Evolutionary conservation across 2,888 invertebrate species (phyloP).

Genomic region (Lottia scabra): DNA sequence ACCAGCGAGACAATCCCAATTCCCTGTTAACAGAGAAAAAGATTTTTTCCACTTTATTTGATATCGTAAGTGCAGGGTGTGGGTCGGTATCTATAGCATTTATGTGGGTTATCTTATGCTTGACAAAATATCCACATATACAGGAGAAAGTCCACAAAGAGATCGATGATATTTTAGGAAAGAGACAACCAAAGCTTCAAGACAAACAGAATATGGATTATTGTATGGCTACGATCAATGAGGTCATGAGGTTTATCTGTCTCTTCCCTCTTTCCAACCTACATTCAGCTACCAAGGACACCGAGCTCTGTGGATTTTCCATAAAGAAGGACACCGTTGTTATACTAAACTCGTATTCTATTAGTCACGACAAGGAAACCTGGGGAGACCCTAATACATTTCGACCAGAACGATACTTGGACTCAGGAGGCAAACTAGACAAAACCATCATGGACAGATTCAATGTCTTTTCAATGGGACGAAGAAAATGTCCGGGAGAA

Average conservation of each 20-base stretch:
- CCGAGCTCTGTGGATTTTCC: conserved; percentile 26
- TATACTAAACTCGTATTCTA: conserved; percentile 24
- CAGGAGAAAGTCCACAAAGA: conserved; percentile 42
- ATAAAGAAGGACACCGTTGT: conserved; percentile 34
- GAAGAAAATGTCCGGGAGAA: conserved; percentile 50
- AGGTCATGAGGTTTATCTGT: conserved; percentile 34
- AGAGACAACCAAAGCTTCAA: conserved; percentile 21
- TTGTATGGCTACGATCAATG: conserved; percentile 41
- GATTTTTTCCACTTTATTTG: conserved; percentile 33
- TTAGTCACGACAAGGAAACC: conserved; percentile 18
- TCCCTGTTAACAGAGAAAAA: conserved; percentile 19
- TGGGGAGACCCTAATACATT: conserved; percentile 33
- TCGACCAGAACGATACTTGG: conserved; percentile 27
- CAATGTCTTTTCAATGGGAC: conserved; percentile 41
- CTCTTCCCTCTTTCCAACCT: conserved; percentile 43
- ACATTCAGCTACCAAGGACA: conserved; percentile 34
- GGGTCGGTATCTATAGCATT: conserved; percentile 42
- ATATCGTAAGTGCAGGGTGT: conserved; percentile 45
- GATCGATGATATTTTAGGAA: conserved; percentile 39
- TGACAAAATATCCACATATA: conserved; percentile 36
- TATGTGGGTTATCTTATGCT: conserved; percentile 36
- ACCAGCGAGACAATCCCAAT: not conserved
- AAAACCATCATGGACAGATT: conserved; percentile 25
- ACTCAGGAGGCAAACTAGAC: conserved; percentile 16
- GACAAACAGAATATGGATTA: conserved; percentile 35